Evolutionary conservation across 2,113 vertebrate genomes (phyloP), one percentile per base, ranked within the genome.

Genomic region (Pterocles orientalis): DNA sequence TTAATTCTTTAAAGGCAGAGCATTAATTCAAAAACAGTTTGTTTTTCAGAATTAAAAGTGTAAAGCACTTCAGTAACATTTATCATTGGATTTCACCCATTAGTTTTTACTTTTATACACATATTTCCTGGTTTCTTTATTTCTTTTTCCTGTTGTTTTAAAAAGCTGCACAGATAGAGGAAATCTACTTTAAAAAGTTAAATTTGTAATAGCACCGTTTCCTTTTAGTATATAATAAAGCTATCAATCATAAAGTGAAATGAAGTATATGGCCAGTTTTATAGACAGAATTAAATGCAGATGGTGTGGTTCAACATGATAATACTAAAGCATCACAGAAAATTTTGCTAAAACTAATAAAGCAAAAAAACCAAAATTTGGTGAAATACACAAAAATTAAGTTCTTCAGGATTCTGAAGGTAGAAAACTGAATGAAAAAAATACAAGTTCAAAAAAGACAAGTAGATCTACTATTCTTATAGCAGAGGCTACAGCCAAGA

Each of bases 261-360:
- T 82, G 50, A 96, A 87, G 19, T 51, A 43, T 88, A 16, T 81
- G n/a, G 60, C 81, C 65, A 96, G 10, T 90, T 97, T 92, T 91
- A 47, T 45, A 97, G 94, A 18, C 19, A 70, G 92, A 96, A 94
- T 82, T 57, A 85, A 94, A 94, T 84, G 71, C 64, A 71, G 54
- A 19, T 95, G 82, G 57, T 45, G 65, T 61, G 92, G 79, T 70
- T 94, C 51, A 64, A 7, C 62, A 31, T 77, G 66, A 80, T 92
- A 77, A 85, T 92, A 92, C 29, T 71, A 66, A 85, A 48, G 41
- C 39, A 86, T 90, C 51, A 70, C 95, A 96, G 39, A 36, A 88
- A 85, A 29, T 89, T 69, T 69, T 91, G 14, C 70, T 90, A 43
- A 96, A 81, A n/a, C 60, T 39, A 88, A 54, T 24, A 95, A 97